Evolutionary conservation across 2,888 invertebrate species (phyloP), one percentile per base, ranked within the genome.

Genomic region (Prenolepis imparis): DNA sequence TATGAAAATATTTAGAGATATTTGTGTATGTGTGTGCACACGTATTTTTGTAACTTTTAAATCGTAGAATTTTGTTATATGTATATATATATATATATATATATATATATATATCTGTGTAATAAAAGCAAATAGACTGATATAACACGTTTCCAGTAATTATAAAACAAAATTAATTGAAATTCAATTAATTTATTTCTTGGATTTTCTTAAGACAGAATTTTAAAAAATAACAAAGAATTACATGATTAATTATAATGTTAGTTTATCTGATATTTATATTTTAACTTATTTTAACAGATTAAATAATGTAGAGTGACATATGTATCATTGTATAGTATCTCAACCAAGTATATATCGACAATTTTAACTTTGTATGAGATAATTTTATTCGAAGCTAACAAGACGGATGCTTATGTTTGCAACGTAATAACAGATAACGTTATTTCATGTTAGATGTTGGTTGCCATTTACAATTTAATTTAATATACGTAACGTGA

Each of bases 361-460:
- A 77, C 39, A 75, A 75, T 70, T 44, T 64, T 48, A 66, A 48
- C 24, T 77, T n/a, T 24, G 12, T 9, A 67, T 63, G 66, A 68
- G n/a, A 57, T 73, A 18, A 72, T 73, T 73, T 80, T 74, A 44
- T 24, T 39, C 32, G 32, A 78, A 36, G n/a, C 24, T 41, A 32
- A 52, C 59, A 59, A 44, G 32, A 57, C 21, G n/a, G 15, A 1
- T 28, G 28, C n/a, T 57, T 57, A 41, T 44, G 59, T 55, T 67
- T 41, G 61, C 24, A 66, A 57, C 48, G 11, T 64, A 73, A 81
- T 64, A 67, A 59, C 61, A 39, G 67, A 85, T 73, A 68, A 68
- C 36, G 24, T 73, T 64, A 36, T 39, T 74, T 55, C 82, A 59
- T 59, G 74, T 73, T 74, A 80, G 78, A 80, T 80, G 81, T 85